Conservation (phyloP, 1,140 invertebrate species). For the Ips typographus region DNA sequence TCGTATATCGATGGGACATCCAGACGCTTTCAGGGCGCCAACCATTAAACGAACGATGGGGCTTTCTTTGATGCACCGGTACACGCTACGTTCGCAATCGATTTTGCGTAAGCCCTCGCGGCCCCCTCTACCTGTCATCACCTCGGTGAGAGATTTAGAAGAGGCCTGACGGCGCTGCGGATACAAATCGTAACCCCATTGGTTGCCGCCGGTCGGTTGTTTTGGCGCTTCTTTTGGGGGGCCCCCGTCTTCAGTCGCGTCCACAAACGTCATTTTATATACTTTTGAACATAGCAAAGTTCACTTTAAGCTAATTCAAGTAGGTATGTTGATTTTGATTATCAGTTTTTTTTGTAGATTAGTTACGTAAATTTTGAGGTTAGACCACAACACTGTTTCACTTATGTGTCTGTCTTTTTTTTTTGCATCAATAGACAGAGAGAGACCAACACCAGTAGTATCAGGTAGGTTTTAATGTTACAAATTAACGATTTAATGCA, state of each 20-base stretch:
- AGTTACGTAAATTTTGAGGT: not conserved
- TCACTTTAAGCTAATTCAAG: not conserved
- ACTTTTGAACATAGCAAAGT: not conserved
- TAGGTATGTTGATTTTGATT: not conserved
- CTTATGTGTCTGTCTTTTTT: too few relatives aligned
- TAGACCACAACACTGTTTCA: not conserved
- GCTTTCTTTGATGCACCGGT: slow-evolving; percentile 72
- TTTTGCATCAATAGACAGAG: too few relatives aligned
- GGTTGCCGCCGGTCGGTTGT: not conserved
- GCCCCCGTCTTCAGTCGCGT: not conserved
- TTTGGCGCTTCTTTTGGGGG: not conserved
- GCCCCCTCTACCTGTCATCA: slow-evolving; percentile 66
- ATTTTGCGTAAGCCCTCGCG: slow-evolving; percentile 67
- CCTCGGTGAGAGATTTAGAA: slow-evolving; percentile 57
- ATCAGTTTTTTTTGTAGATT: not conserved
- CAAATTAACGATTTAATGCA: too few relatives aligned
- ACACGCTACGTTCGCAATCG: slow-evolving; percentile 81
- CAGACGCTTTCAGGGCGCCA: slow-evolving; percentile 78
- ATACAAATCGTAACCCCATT: slow-evolving; percentile 82
- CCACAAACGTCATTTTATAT: slow-evolving; percentile 22
- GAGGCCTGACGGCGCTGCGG: slow-evolving; percentile 72
- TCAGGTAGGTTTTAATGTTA: too few relatives aligned
- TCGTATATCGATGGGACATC: slow-evolving; percentile 79
- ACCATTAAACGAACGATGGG: slow-evolving; percentile 84
- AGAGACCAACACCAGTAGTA: too few relatives aligned